Evolutionary conservation across 37 sponge, comb jelly and placozoan genomes (phyloP).

Genomic region (Tethya wilhelma): DNA sequence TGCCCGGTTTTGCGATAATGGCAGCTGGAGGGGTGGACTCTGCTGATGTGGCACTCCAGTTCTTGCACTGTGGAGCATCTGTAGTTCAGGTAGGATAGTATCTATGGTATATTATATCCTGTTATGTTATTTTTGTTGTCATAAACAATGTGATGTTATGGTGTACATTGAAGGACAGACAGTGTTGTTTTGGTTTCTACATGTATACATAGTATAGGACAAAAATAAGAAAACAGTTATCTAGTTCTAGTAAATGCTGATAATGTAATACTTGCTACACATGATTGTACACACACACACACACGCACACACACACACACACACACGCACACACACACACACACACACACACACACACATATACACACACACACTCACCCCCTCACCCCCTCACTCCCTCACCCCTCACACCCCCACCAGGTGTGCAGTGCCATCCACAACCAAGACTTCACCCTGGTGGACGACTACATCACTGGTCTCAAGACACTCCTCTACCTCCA

Average conservation of each 20-base stretch:
- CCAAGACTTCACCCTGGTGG: slow-evolving; percentile 92
- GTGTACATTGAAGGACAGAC: not conserved
- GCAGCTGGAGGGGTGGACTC: slow-evolving; percentile 92
- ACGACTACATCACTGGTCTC: slow-evolving; percentile 86
- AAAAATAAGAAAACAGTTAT: no score
- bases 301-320: no score
- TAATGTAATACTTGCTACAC: no score
- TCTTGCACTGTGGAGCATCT: slow-evolving; percentile 85
- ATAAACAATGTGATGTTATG: not conserved
- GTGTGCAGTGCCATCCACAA: slow-evolving; percentile 97
- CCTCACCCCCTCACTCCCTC: not conserved
- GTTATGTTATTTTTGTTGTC: slow-evolving; percentile 1
- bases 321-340: no score
- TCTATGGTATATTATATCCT: no score
- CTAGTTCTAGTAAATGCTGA: no score
- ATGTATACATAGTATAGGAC: no score
- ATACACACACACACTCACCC: no score
- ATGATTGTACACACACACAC: no score
- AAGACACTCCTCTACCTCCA: slow-evolving; percentile 90
- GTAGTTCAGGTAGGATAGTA: slow-evolving; percentile 69
- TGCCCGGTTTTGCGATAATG: slow-evolving; percentile 91
- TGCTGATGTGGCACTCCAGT: slow-evolving; percentile 91
- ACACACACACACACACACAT: no score
- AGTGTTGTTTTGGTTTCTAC: no score
- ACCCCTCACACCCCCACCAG: slow-evolving; percentile 26